Conservation (phyloP, 2,888 invertebrate genomes). For the Pollenia angustigena region DNA sequence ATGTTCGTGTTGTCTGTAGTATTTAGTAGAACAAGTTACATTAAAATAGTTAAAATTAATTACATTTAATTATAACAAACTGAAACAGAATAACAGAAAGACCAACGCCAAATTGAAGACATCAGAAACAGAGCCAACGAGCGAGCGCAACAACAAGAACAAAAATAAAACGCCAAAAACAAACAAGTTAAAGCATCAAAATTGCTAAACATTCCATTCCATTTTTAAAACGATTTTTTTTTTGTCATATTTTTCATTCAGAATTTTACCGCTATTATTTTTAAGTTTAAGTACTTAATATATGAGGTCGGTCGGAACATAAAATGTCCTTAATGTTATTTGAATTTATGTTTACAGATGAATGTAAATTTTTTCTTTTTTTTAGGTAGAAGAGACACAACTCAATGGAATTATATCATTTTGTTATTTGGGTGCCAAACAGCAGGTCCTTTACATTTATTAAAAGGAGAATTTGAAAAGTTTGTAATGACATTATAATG, state of each 20-base stretch:
- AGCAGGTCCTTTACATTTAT: background rate
- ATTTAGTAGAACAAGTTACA: slow-evolving; percentile 68
- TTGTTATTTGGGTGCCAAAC: background rate
- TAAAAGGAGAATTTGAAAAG: slow-evolving; percentile 1
- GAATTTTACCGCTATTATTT: slow-evolving; percentile 27
- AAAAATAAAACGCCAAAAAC: background rate
- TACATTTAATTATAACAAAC: slow-evolving; percentile 72
- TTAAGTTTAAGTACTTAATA: slow-evolving; percentile 56
- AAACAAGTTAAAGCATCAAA: slow-evolving; percentile 44
- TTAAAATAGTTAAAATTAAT: slow-evolving; percentile 74
- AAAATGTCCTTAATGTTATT: slow-evolving; percentile 68
- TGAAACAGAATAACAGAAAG: background rate
- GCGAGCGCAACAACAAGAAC: background rate
- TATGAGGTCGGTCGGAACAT: slow-evolving; percentile 63
- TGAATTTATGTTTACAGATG: slow-evolving; percentile 70
- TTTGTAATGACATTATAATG: slow-evolving; percentile 67
- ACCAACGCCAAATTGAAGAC: slow-evolving; percentile 38
- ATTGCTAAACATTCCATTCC: slow-evolving; percentile 65
- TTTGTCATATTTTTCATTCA: slow-evolving; percentile 20
- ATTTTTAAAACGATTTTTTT: slow-evolving; percentile 37
- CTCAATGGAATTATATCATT: slow-evolving; percentile 2
- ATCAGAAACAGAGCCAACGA: background rate
- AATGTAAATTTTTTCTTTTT: slow-evolving; percentile 57
- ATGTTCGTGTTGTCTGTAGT: slow-evolving; percentile 66
- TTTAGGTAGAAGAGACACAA: slow-evolving; percentile 15